These are phyloP conservation scores for Crematogaster levior DNA, from an alignment of 2,888 invertebrate genomes.

Conservation along the genomic window DNA sequence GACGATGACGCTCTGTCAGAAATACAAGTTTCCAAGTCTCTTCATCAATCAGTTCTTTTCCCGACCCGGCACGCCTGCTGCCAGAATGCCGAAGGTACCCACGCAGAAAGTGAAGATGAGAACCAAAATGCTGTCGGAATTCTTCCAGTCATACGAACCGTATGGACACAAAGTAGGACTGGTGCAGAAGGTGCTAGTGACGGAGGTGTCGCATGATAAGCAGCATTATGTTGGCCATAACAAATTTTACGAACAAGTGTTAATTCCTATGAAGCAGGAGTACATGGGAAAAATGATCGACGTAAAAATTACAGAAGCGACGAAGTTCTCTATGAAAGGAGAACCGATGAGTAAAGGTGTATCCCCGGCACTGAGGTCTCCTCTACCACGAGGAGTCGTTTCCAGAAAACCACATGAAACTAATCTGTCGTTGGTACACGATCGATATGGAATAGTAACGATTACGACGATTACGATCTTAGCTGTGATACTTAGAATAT, in stretches of 20 bases:
- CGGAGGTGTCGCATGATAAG: constrained; percentile 96
- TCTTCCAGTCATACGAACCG: constrained; percentile 96
- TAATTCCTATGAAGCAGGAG: constrained; percentile 92
- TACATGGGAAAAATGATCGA: constrained; percentile 94
- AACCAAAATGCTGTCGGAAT: constrained; percentile 94
- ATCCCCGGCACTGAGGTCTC: constrained; percentile 86
- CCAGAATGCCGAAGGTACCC: constrained; percentile 94
- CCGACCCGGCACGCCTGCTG: constrained; percentile 98
- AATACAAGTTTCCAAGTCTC: constrained; percentile 96
- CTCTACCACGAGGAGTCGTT: constrained; percentile 87
- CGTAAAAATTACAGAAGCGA: constrained; percentile 90
- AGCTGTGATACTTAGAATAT: constrained; percentile 79
- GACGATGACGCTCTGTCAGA: constrained; percentile 93
- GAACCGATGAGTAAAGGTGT: constrained; percentile 87
- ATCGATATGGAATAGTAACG: constrained; percentile 79
- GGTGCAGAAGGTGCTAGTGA: constrained; percentile 93
- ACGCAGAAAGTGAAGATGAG: constrained; percentile 95
- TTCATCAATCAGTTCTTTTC: constrained; percentile 99
- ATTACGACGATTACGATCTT: constrained; percentile 79
- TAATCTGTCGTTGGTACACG: constrained; percentile 74
- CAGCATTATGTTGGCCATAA: constrained; percentile 97
- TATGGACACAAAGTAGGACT: constrained; percentile 91
- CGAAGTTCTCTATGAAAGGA: constrained; percentile 93
- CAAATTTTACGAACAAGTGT: constrained; percentile 96
- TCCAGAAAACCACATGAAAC: constrained; percentile 86